Evolutionary conservation across 1,140 invertebrate species (phyloP).

Genomic region (Heliconius melpomene): DNA sequence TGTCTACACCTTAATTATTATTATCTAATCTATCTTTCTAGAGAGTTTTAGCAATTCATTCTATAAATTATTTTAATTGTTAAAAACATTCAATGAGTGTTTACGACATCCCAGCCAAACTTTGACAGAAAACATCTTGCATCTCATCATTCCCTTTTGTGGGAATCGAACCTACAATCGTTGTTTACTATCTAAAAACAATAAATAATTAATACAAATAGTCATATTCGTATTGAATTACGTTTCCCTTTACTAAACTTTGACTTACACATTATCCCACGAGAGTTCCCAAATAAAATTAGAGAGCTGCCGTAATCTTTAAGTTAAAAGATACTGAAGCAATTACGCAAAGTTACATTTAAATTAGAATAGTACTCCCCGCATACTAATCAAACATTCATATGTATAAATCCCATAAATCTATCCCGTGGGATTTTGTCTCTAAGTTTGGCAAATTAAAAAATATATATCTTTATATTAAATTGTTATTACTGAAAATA

Average conservation of each 20-base stretch:
- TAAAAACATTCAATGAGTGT: not conserved
- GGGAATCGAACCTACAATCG: too few relatives aligned
- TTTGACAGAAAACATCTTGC: too few relatives aligned
- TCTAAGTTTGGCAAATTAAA: not conserved
- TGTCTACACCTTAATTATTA: too few relatives aligned
- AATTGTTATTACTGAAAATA: too few relatives aligned
- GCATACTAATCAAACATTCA: not conserved
- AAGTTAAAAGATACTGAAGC: constrained; percentile 9
- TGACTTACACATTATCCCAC: not conserved
- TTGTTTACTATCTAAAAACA: not conserved
- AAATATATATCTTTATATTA: too few relatives aligned
- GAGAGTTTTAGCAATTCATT: too few relatives aligned
- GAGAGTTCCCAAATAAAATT: not conserved
- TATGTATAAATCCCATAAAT: not conserved
- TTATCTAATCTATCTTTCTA: too few relatives aligned
- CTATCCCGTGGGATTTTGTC: not conserved
- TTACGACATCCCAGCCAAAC: not conserved
- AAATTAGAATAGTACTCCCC: not conserved
- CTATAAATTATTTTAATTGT: too few relatives aligned
- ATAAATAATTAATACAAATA: not conserved
- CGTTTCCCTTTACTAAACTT: not conserved
- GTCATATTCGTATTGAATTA: not conserved
- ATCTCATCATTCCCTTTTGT: too few relatives aligned
- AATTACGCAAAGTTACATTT: constrained; percentile 1
- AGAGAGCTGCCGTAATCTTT: not conserved